Evolutionary conservation across 2,797 vertebrate species (phyloP).

Genomic region (Squalus acanthias): DNA sequence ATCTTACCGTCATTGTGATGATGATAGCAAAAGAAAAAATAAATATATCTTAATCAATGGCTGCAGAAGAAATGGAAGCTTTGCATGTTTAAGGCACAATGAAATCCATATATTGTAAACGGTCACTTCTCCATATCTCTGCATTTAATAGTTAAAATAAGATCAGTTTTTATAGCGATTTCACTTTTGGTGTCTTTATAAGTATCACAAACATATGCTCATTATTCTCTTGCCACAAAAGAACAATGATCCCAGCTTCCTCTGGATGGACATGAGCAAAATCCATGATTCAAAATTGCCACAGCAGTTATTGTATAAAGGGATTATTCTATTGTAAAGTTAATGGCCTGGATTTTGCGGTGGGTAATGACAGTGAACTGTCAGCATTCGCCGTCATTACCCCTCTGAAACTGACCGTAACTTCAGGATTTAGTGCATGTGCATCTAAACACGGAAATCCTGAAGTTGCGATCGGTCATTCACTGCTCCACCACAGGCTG

Average conservation of each 20-base stretch:
- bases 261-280: not conserved
- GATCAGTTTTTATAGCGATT: not conserved
- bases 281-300: not conserved
- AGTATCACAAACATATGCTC: not conserved
- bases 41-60: not conserved
- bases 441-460: too few relatives aligned
- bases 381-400: too few relatives aligned
- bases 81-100: not conserved
- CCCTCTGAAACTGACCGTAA: too few relatives aligned
- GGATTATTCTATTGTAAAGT: not conserved
- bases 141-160: not conserved
- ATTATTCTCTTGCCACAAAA: not conserved
- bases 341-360: not conserved
- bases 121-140: not conserved
- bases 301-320: not conserved
- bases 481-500: too few relatives aligned
- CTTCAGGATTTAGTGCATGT: too few relatives aligned
- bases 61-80: not conserved
- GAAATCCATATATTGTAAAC: not conserved
- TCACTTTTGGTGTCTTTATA: not conserved
- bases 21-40: not conserved
- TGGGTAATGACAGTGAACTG: too few relatives aligned
- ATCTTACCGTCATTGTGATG: not conserved
- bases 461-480: too few relatives aligned
- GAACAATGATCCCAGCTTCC: not conserved